Evolutionary conservation across 2,888 invertebrate species (phyloP).

Genomic region (Stegophylla sp.): DNA sequence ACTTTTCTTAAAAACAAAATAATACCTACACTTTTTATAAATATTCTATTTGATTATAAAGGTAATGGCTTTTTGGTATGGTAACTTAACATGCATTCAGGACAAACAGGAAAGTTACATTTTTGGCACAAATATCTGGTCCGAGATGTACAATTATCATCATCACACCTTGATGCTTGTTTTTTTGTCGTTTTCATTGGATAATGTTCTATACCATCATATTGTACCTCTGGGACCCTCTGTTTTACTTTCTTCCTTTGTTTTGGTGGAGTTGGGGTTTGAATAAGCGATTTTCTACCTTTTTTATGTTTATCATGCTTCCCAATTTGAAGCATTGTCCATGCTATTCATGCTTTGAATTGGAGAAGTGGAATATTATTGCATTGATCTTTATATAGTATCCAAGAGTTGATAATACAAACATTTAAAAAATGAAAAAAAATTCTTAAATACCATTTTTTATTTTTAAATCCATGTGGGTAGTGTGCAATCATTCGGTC

Average conservation of each 20-base stretch:
- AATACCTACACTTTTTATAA: too few species aligned
- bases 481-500: conserved; percentile 15
- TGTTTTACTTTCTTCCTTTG: not conserved
- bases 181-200: conserved; percentile 1
- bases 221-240: not conserved
- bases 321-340: conserved; percentile 15
- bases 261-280: conserved; percentile 10
- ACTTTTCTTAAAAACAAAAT: too few species aligned
- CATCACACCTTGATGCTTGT: not conserved
- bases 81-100: conserved; percentile 7
- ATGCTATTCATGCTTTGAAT: not conserved
- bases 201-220: conserved; percentile 16
- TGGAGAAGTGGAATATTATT: not conserved
- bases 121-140: conserved; percentile 12
- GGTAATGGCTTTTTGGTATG: not conserved
- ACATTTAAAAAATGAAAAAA: conserved; percentile 9
- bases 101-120: conserved; percentile 30
- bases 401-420: not conserved
- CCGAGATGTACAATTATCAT: conserved; percentile 11
- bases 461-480: conserved; percentile 25
- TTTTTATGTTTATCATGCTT: not conserved
- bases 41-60: too few species aligned
- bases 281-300: not conserved
- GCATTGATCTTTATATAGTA: not conserved
- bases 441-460: conserved; percentile 9